These are phyloP conservation scores for Ametastegia equiseti DNA, from an alignment of 2,888 invertebrate species.

Conservation along the genomic window DNA sequence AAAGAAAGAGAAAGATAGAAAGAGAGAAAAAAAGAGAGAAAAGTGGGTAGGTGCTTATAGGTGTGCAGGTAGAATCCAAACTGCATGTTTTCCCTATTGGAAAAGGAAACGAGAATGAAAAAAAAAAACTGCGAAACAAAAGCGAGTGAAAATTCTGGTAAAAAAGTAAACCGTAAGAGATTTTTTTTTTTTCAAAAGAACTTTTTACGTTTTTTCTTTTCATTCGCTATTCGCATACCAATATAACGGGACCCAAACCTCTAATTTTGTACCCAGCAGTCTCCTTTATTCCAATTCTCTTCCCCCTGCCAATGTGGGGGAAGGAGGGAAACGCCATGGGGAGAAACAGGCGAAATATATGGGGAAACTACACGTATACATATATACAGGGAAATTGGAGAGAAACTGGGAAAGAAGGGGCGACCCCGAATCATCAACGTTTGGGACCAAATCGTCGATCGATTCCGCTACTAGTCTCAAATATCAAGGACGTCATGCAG, in stretches of 20 bases:
- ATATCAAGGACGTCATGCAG: conserved; percentile 36
- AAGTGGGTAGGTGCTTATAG: too few relatives aligned
- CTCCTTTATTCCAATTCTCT: conserved; percentile 33
- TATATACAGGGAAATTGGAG: conserved; percentile 1
- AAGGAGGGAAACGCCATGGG: background rate
- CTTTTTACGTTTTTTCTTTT: background rate
- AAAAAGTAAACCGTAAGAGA: background rate
- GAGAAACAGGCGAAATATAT: conserved; percentile 15
- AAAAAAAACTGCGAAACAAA: conserved; percentile 10
- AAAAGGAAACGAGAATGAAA: too few relatives aligned
- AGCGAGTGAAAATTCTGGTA: background rate
- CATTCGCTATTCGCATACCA: conserved; percentile 18
- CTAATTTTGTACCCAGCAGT: conserved; percentile 43
- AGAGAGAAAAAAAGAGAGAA: background rate
- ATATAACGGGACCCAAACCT: conserved; percentile 31
- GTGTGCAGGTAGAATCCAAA: too few relatives aligned
- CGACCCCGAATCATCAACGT: conserved; percentile 46
- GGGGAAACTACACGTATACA: conserved; percentile 7
- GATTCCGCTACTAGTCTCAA: conserved; percentile 17
- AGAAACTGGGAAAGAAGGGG: conserved; percentile 4
- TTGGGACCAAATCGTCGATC: conserved; percentile 33
- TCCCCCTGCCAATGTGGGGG: background rate
- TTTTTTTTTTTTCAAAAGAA: background rate
- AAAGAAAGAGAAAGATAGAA: background rate
- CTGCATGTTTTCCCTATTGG: too few relatives aligned